phyloP scores from a whole-genome alignment of 2,888 invertebrate genomes.

The Mimas tiliae region DNA sequence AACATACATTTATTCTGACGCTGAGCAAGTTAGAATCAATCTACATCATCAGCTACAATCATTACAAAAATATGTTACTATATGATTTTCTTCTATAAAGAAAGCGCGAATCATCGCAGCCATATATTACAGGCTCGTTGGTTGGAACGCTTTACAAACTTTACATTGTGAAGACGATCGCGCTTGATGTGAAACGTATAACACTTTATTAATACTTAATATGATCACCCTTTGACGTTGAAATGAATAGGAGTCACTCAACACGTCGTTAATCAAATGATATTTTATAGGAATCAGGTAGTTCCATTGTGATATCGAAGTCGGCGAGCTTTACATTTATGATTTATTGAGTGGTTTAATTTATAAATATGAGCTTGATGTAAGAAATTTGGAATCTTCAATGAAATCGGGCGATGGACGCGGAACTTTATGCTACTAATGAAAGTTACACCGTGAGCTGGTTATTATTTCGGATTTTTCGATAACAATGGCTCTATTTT shows the following conservation, averaged over 20 bases:
- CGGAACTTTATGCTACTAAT: conserved; percentile 11
- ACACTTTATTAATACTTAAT: conserved; percentile 81
- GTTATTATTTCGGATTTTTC: background rate
- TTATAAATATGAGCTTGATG: conserved; percentile 69
- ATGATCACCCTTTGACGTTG: conserved; percentile 77
- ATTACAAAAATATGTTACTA: background rate
- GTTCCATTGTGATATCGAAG: conserved; percentile 74
- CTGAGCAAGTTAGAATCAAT: background rate
- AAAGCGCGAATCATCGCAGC: conserved; percentile 50
- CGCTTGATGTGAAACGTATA: conserved; percentile 65
- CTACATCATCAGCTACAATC: too few species aligned
- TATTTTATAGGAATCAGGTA: conserved; percentile 81
- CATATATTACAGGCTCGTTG: conserved; percentile 23
- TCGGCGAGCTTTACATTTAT: conserved; percentile 69
- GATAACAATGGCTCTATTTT: background rate
- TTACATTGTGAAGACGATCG: conserved; percentile 21
- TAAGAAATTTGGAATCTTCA: conserved; percentile 28
- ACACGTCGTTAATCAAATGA: conserved; percentile 82
- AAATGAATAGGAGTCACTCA: conserved; percentile 82
- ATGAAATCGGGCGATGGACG: conserved; percentile 9
- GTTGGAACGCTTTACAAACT: conserved; percentile 20
- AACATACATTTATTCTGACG: too few species aligned
- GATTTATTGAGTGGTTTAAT: conserved; percentile 74
- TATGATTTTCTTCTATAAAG: conserved; percentile 31
- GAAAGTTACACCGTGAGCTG: conserved; percentile 14